Evolutionary conservation across 2,888 invertebrate genomes (phyloP), one percentile per base, ranked within the genome.

Genomic region (Amphipoea oculea): DNA sequence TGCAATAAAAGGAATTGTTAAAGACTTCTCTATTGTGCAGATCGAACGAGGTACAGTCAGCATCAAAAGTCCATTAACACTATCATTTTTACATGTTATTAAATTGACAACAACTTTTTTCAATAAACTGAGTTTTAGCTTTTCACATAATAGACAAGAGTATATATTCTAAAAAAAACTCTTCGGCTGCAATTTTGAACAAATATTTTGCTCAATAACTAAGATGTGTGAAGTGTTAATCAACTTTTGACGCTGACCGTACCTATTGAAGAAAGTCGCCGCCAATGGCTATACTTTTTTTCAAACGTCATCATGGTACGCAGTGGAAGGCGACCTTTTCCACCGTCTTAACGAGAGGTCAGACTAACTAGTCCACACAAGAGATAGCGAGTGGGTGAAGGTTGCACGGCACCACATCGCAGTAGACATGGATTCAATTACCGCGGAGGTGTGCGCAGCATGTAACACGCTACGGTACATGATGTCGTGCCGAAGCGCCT

Each of bases 371-470:
- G n/a, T 63, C 60, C 42, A 51, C 62, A 62, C 65, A 73, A 74
- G 79, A 80, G 79, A 83, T 82, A 79, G 83, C 73, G 84, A 86
- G 85, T 86, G 81, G 86, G 86, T 89, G 86, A 88, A 89, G 90
- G 88, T 89, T 89, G 88, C 91, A 90, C 90, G 90, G 88, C 87
- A 90, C 91, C 87, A 90, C 91, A 90, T 91, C 82, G 91, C 87
- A 89, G 89, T 91, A 92, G 95, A 94, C 94, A 91, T 83, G 93
- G 92, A 95, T 95, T 95, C 95, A 95, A 95, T 95, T 95, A 95
- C 92, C 89, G 91, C 78, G 92, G 92, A 93, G 93, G 94, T 93
- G 93, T 94, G 94, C 90, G 92, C 91, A 90, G 93, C 93, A 91
- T 93, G 94, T 93, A 92, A 92, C 94, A 94, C 93, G 93, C 92